Evolutionary conservation across 2,797 vertebrate genomes (phyloP).

Genomic region (Mus caroli): DNA sequence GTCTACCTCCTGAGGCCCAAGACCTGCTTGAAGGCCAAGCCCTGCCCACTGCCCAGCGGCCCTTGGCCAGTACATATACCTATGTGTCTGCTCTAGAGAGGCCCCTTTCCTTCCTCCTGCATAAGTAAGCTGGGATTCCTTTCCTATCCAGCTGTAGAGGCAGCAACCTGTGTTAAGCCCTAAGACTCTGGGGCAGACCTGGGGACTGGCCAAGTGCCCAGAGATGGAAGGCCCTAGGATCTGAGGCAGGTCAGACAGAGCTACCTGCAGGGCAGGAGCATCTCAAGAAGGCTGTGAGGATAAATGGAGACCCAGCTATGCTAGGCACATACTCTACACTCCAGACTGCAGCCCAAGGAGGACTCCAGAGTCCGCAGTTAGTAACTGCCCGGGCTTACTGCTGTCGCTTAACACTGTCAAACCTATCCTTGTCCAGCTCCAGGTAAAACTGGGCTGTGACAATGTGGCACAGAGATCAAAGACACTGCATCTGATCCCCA

Average conservation of each 20-base stretch:
- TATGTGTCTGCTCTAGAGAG: too few relatives aligned
- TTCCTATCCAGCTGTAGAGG: neutral
- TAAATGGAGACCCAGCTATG: neutral
- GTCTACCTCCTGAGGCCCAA: neutral
- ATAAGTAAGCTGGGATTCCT: neutral
- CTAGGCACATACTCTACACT: fast-evolving
- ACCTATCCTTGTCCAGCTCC: neutral
- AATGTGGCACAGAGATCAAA: neutral
- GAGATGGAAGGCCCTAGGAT: neutral
- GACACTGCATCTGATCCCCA: neutral
- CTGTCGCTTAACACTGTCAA: neutral
- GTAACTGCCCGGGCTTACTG: neutral
- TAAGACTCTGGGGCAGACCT: neutral
- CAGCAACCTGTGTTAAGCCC: neutral
- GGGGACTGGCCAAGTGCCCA: neutral
- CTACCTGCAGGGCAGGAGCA: fast-evolving
- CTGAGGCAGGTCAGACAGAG: neutral
- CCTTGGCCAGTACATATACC: neutral
- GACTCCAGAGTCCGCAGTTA: fast-evolving
- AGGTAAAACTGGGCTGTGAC: neutral
- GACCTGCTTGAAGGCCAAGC: neutral
- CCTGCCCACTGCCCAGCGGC: neutral
- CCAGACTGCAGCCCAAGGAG: fast-evolving
- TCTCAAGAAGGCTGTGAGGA: fast-evolving
- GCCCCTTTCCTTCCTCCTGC: fast-evolving